Conservation (phyloP, 2,888 invertebrate genomes). For the Portevinia maculata region DNA sequence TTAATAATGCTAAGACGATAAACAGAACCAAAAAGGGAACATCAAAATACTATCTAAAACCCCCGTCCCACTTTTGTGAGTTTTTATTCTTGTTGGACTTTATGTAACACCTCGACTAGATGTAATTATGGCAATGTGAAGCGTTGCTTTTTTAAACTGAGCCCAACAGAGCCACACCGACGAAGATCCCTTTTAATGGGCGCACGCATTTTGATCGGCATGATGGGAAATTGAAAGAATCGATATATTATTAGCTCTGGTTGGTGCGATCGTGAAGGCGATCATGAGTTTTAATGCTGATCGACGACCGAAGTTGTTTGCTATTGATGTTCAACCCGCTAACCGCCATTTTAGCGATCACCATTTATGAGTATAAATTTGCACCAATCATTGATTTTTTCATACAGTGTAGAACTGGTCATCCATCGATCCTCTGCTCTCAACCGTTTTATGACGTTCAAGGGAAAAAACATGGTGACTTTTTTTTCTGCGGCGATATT, state of each 20-base stretch:
- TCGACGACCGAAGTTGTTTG: not conserved
- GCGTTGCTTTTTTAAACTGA: slow-evolving; percentile 41
- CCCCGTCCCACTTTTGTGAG: slow-evolving; percentile 2
- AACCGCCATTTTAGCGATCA: not conserved
- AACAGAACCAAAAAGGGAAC: not conserved
- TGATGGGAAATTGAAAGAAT: slow-evolving; percentile 32
- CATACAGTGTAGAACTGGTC: slow-evolving; percentile 23
- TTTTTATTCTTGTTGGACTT: slow-evolving; percentile 35
- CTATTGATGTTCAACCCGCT: not conserved
- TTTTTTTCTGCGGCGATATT: slow-evolving; percentile 30
- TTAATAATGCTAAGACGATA: not conserved
- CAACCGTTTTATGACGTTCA: too few relatives aligned
- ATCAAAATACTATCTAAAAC: too few relatives aligned
- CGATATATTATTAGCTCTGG: not conserved
- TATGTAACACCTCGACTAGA: slow-evolving; percentile 55
- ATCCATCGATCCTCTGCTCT: too few relatives aligned
- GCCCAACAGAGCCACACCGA: slow-evolving; percentile 22
- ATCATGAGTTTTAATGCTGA: slow-evolving; percentile 37
- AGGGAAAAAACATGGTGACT: too few relatives aligned
- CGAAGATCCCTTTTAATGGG: slow-evolving; percentile 20
- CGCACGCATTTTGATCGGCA: slow-evolving; percentile 54
- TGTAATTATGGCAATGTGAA: slow-evolving; percentile 58
- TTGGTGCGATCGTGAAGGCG: slow-evolving; percentile 13
- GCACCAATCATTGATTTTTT: slow-evolving; percentile 34
- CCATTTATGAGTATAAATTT: slow-evolving; percentile 1